These are phyloP conservation scores for Goniozus legneri DNA, from an alignment of 1,140 invertebrate species.

Conservation along the genomic window DNA sequence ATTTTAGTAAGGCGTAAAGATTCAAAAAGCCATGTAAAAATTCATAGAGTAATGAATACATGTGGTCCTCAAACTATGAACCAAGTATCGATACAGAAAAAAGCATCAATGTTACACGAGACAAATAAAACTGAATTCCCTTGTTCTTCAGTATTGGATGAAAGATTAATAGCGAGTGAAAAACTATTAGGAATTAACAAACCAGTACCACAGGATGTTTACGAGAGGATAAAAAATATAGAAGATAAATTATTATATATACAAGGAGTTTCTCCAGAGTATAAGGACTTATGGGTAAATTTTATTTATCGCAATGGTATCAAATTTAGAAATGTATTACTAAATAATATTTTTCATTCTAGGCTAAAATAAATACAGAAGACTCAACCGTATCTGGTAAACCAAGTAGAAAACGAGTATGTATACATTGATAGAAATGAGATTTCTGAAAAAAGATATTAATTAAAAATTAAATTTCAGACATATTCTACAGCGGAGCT, in stretches of 20 bases:
- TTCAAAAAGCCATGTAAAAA: conserved; percentile 68
- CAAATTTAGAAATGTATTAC: conserved; percentile 6
- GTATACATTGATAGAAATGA: conserved; percentile 1
- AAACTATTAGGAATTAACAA: conserved; percentile 54
- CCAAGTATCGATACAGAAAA: conserved; percentile 25
- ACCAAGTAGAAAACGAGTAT: conserved; percentile 28
- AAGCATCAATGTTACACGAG: conserved; percentile 11
- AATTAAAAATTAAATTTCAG: conserved; percentile 24
- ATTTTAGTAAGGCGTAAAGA: conserved; percentile 61
- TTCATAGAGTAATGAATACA: conserved; percentile 59
- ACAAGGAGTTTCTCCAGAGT: conserved; percentile 70
- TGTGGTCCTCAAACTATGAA: conserved; percentile 61
- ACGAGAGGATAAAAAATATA: conserved; percentile 61
- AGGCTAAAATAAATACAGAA: too few relatives aligned
- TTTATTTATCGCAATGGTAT: too few relatives aligned
- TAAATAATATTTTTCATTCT: conserved; percentile 1
- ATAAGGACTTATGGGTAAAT: conserved; percentile 63
- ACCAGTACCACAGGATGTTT: conserved; percentile 59
- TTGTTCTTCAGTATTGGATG: conserved; percentile 54
- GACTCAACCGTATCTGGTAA: too few relatives aligned
- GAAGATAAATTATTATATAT: conserved; percentile 65
- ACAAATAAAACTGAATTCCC: conserved; percentile 20
- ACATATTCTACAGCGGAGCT: conserved; percentile 41
- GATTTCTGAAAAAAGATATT: background rate
- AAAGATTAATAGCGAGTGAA: conserved; percentile 59